phyloP scores from a whole-genome alignment of 2,888 invertebrate species.

The Ypsolopha scabrella region DNA sequence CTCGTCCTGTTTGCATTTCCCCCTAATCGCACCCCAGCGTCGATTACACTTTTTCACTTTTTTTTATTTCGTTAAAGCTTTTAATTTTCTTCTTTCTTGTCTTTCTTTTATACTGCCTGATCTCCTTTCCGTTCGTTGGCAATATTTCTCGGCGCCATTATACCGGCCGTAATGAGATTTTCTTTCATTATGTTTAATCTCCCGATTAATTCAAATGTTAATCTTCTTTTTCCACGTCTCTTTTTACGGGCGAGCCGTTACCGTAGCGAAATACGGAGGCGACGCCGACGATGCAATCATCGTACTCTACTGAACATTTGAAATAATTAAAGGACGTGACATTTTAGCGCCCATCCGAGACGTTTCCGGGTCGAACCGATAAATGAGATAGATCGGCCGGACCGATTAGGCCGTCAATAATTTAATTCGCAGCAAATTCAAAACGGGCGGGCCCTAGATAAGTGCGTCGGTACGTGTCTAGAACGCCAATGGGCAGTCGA shows the following conservation, averaged over 20 bases:
- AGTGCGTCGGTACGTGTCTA: conserved; percentile 61
- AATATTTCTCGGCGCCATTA: conserved; percentile 67
- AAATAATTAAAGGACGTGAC: conserved; percentile 65
- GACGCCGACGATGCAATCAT: conserved; percentile 26
- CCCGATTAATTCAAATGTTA: conserved; percentile 71
- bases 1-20: conserved; percentile 49
- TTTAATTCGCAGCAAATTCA: conserved; percentile 68
- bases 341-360: conserved; percentile 15
- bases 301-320: conserved; percentile 34
- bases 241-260: conserved; percentile 47
- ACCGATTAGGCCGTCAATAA: conserved; percentile 64
- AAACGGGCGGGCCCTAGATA: conserved; percentile 60
- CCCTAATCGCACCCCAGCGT: conserved; percentile 53
- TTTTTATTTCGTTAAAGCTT: conserved; percentile 67
- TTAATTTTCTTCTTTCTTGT: conserved; percentile 65
- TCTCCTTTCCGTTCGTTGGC: conserved; percentile 44
- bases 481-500: conserved; percentile 61
- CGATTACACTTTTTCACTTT: conserved; percentile 68
- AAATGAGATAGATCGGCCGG: conserved; percentile 30
- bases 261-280: conserved; percentile 36
- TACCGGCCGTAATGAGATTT: conserved; percentile 67
- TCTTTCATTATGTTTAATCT: conserved; percentile 71
- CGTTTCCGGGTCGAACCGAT: conserved; percentile 14
- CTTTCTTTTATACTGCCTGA: conserved; percentile 51
- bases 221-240: conserved; percentile 58